Base-by-base conservation (phyloP, 2,113 vertebrate genomes). In the Xenotilapia longispinis region DNA sequence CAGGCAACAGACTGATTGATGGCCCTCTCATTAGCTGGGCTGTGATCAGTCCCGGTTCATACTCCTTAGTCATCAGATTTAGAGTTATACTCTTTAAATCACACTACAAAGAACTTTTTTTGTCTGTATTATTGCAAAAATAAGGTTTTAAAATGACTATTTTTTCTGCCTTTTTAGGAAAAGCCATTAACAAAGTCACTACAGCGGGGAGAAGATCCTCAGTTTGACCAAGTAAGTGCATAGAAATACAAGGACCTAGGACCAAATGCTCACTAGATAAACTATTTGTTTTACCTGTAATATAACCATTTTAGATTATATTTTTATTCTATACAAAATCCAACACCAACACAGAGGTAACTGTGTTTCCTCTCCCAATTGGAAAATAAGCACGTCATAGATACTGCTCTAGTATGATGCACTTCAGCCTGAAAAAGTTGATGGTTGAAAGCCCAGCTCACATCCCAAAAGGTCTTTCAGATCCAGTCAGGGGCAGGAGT, bases 181-280 rank as follows among this genome's bases (percentile, higher is more conserved):
- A 99, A 99, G 94, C 97, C 98, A 21, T 96, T 99, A 95, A 97
- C 98, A 86, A 99, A 99, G 95, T 99, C 98, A 63, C 96, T 99
- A 15, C 99, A 99, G 92, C 97, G 98, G 94, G 98, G 98, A 94
- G 98, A 99, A 95, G 98, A 99, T 95, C 96, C 97, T 70, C 99
- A 98, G 83, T 99, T 99, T 97, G 99, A 99, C 95, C 99, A 99
- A 96, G 98, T 99, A 96, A 96, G 97, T 97, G 23, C 19, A 88
- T 11, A 54, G 10, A 63, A 79, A 45, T 14, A 14, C n/a, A 3
- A n/a, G 3, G 23, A 31, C 1, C 5, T 73, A 0, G 40, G 13
- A 17, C 68, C 68, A 45, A 7, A 21, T 38, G 15, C 47, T 58
- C 31, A 54, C 17, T 63, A 53, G 10, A 78, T 38, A 3, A 23